phyloP scores from a whole-genome alignment of 2,888 invertebrate species.

The Pammene aurita region DNA sequence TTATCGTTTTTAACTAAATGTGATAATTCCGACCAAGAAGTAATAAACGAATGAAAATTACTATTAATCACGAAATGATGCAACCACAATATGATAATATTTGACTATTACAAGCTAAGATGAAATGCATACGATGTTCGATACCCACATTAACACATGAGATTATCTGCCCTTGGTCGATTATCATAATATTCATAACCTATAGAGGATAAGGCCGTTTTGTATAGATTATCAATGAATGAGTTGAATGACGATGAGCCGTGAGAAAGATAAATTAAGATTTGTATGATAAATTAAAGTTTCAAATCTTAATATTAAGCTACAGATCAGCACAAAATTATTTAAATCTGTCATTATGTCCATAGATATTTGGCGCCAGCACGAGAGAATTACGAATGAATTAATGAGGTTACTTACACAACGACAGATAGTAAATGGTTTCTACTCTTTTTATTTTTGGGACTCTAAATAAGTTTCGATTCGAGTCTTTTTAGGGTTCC shows the following conservation, averaged over 20 bases:
- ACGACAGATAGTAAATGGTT: too few species aligned
- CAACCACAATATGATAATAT: neutral
- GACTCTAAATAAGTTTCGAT: too few species aligned
- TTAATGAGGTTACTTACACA: too few species aligned
- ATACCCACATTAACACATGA: slow-evolving; percentile 2
- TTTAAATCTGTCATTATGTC: neutral
- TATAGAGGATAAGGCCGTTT: slow-evolving; percentile 13
- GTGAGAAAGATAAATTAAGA: slow-evolving; percentile 26
- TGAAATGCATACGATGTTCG: neutral
- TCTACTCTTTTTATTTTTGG: too few species aligned
- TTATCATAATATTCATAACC: slow-evolving; percentile 24
- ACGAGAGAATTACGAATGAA: too few species aligned
- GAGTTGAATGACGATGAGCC: neutral
- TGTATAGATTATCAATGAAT: slow-evolving; percentile 14
- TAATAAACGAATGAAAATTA: too few species aligned
- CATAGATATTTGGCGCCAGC: neutral
- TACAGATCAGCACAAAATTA: neutral
- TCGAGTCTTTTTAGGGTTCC: too few species aligned
- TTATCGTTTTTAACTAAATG: too few species aligned
- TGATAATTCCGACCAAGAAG: too few species aligned
- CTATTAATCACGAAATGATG: too few species aligned
- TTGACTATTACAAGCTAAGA: neutral
- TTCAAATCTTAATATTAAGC: neutral
- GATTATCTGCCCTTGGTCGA: slow-evolving; percentile 17
- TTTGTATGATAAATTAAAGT: slow-evolving; percentile 8